Base-by-base conservation (phyloP, 2,888 invertebrate species). In the Spodoptera picta region DNA sequence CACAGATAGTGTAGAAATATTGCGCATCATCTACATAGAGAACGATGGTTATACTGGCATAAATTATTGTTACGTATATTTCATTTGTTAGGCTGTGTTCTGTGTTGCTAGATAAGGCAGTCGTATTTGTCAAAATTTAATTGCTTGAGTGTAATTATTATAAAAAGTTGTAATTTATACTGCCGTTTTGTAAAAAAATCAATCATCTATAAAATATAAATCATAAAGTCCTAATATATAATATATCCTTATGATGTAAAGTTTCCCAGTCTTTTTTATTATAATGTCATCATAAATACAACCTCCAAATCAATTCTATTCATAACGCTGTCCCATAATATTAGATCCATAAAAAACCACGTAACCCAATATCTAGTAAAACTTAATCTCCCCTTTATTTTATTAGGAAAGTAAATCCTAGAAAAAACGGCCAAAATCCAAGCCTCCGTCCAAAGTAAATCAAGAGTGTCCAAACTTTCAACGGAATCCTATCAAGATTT, bases 401-500 rank as follows among this genome's bases (percentile, higher is more conserved):
- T 77, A 73, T 69, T 60, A 46, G 12, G 52, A 65, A 68, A 76
- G 43, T 61, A 79, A 65, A 65, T 61, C 66, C 46, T 57, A 65
- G 47, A 57, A 71, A 66, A 58, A 60, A 43, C 52, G 45, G 11
- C 6, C 41, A 10, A 60, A 51, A 58, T 62, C 49, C 59, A 54
- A 47, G 67, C 65, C 73, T 72, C 62, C 59, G 64, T 61, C 73
- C 73, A 65, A 73, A 81, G 73, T 78, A 82, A 75, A 75, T 82
- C 75, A 77, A 79, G 77, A 65, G 65, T 79, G 83, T 77, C 80
- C 80, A 77, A 86, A 90, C 73, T 78, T 81, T 82, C 69, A 73
- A 69, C 75, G 73, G 75, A 79, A 85, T 76, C 81, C 81, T 78
- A 83, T 83, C 83, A 75, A 73, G 85, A 86, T 85, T 87, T 86